phyloP scores from a whole-genome alignment of 2,113 vertebrate genomes.

The Oplegnathus fasciatus region DNA sequence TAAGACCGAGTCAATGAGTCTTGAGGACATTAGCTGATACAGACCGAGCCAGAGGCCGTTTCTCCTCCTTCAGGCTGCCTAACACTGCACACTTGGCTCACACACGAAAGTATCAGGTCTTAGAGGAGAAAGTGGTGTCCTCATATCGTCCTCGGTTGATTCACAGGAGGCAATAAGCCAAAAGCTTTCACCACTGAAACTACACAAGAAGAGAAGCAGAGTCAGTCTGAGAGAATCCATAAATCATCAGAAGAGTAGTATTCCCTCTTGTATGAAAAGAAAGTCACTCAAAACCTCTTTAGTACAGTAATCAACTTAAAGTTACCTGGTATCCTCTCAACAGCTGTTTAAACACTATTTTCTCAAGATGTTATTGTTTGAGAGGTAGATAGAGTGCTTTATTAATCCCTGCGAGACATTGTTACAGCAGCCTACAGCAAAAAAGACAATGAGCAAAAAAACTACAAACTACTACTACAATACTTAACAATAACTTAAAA shows the following conservation, averaged over 20 bases:
- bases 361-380: neutral
- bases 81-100: constrained; percentile 44
- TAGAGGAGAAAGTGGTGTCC: constrained; percentile 1
- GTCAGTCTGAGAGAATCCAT: neutral
- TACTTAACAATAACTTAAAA: too few species aligned
- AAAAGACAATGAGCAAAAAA: too few species aligned
- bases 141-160: constrained; percentile 56
- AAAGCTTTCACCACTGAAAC: constrained; percentile 50
- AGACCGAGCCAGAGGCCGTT: constrained; percentile 17
- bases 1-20: neutral
- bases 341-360: neutral
- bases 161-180: constrained; percentile 83
- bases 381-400: too few species aligned
- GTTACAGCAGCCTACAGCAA: too few species aligned
- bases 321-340: too few species aligned
- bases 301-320: neutral
- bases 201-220: constrained; percentile 7
- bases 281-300: neutral
- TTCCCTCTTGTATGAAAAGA: neutral
- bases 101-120: constrained; percentile 11
- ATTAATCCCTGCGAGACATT: too few species aligned
- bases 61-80: constrained; percentile 18
- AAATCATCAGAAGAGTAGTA: neutral
- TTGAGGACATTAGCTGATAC: neutral
- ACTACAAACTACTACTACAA: too few species aligned